Evolutionary conservation across 2,888 invertebrate species (phyloP), one percentile per base, ranked within the genome.

Genomic region (Polydrusus cervinus): DNA sequence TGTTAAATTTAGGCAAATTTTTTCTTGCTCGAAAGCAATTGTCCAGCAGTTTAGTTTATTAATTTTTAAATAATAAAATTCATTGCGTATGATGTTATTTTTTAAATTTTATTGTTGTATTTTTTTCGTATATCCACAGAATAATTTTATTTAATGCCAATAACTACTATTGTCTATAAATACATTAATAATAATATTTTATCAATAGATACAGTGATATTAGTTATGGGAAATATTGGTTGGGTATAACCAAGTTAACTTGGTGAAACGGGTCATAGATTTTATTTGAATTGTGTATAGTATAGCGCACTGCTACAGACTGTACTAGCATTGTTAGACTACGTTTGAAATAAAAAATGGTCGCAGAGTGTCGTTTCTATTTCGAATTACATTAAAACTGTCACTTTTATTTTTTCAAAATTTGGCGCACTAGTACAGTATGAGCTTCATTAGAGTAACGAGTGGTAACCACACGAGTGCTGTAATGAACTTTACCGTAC

Each of bases 261-360:
- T 76, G 72, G 76, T 73, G 69, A 72, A 73, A 76, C 76, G 76
- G 76, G 76, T 76, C 72, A 69, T 76, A 76, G 69, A 43, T 76
- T 76, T 73, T 76, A 72, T 75, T 75, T 71, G 68, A 75, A 75
- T 71, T 45, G 71, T 71, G 71, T 75, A 75, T 75, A 67, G 49
- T 49, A 53, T 55, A 38, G 71, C 61, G 71, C 75, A 75, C 71
- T 65, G 75, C 75, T 75, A 71, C 75, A 75, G 68, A 71, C 67
- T 71, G 75, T 75, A 73, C 53, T n/a, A 43, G 8, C 7, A 16
- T 66, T 30, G 20, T 14, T 13, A 47, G 61, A 18, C 47, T 18
- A 10, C 14, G 14, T 60, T 38, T 16, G 38, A 38, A 60, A n/a
- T n/a, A n/a, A 60, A 10, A 16, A 38, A 14, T 11, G 53, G 18